Evolutionary conservation across 2,888 invertebrate genomes (phyloP).

Genomic region (Candidula unifasciata): DNA sequence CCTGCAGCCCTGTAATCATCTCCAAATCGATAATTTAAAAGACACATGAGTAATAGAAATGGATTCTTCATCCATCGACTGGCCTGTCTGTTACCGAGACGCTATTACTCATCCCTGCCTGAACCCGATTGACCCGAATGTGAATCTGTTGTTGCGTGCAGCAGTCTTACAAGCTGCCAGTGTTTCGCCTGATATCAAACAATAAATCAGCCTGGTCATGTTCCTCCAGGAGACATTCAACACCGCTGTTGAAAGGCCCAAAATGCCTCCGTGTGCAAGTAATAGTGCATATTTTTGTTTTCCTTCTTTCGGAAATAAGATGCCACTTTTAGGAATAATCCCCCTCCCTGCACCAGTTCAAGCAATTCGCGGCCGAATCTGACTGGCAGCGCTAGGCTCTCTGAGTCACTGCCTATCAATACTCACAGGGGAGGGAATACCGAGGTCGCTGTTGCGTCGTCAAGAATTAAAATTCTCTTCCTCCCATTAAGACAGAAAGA

Average conservation of each 20-base stretch:
- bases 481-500: conserved; percentile 19
- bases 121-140: no score
- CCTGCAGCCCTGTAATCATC: neutral
- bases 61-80: conserved; percentile 9
- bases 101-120: neutral
- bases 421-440: neutral
- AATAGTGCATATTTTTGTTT: neutral
- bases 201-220: conserved; percentile 10
- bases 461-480: conserved; percentile 37
- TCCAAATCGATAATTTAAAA: no score
- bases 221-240: neutral
- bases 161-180: neutral
- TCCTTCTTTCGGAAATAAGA: neutral
- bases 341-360: neutral
- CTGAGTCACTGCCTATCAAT: conserved; percentile 36
- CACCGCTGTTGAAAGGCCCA: neutral
- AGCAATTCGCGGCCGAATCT: neutral
- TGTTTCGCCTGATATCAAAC: neutral
- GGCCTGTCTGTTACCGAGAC: neutral
- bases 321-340: neutral
- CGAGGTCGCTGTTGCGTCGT: neutral
- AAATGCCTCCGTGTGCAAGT: neutral
- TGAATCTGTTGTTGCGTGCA: neutral
- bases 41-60: neutral
- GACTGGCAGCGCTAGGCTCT: neutral